Conservation (phyloP, 2,888 invertebrate species). For the Drosophila nigritarsus region DNA sequence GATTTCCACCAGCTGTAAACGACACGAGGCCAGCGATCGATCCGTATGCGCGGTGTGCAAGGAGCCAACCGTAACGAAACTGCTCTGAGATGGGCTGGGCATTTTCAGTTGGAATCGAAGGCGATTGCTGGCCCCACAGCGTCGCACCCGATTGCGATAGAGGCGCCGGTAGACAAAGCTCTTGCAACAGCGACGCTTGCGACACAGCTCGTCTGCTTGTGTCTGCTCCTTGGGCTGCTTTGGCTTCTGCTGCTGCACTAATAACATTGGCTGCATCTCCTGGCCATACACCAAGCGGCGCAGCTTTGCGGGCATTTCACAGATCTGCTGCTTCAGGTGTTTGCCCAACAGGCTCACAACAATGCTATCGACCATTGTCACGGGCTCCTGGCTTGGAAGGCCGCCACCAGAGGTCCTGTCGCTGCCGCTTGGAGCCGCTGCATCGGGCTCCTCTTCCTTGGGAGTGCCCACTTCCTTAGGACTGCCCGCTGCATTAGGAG, state of each 20-base stretch:
- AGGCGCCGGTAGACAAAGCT: slow-evolving; percentile 47
- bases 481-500: background rate
- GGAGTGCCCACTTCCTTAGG: background rate
- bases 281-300: slow-evolving; percentile 21
- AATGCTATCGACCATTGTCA: background rate
- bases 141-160: slow-evolving; percentile 56
- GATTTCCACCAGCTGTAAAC: slow-evolving; percentile 28
- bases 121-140: slow-evolving; percentile 47
- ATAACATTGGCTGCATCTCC: background rate
- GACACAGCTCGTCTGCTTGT: slow-evolving; percentile 8
- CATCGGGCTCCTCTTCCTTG: background rate
- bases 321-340: slow-evolving; percentile 44
- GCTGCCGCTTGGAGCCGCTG: background rate
- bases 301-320: slow-evolving; percentile 69
- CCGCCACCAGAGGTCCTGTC: slow-evolving; percentile 17
- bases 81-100: slow-evolving; percentile 52
- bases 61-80: slow-evolving; percentile 69
- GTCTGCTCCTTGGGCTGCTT: background rate
- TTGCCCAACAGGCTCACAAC: slow-evolving; percentile 3
- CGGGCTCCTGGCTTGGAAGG: background rate
- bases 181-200: slow-evolving; percentile 35
- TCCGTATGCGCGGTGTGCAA: slow-evolving; percentile 40
- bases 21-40: background rate
- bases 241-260: background rate
- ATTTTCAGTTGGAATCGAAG: slow-evolving; percentile 24